Percentiles rank a stretch among this genome's conserved stretches.
These are phyloP conservation scores for Macrochelys suwanniensis DNA, from an alignment of 2,797 vertebrate genomes.

Conservation along the genomic window DNA sequence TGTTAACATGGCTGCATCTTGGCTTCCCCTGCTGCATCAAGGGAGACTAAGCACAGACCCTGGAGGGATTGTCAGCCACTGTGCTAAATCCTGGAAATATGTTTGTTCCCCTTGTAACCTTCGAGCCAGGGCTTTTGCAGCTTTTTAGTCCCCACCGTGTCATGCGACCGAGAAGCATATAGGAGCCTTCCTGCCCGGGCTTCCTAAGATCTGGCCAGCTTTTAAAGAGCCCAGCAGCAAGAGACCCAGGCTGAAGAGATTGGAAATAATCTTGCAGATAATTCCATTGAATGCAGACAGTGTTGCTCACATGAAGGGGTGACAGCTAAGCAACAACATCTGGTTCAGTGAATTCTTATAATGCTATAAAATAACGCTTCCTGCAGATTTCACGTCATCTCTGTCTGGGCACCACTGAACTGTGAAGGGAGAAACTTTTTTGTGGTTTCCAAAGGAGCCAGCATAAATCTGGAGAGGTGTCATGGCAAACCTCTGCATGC, in stretches of 20 bases:
- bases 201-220: accelerated
- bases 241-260: accelerated
- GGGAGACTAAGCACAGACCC: background rate
- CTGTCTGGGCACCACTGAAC: constrained; percentile 63
- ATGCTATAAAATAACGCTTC: constrained; percentile 67
- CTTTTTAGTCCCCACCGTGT: accelerated
- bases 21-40: background rate
- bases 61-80: accelerated
- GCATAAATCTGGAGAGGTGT: constrained; percentile 69
- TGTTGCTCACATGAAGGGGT: background rate
- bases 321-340: constrained; percentile 51
- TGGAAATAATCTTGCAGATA: background rate
- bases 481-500: constrained; percentile 32
- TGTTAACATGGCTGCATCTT: accelerated
- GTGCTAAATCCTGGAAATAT: background rate
- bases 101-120: background rate
- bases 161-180: accelerated
- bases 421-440: constrained; percentile 53
- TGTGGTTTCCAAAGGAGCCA: constrained; percentile 69
- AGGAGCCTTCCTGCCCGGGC: accelerated
- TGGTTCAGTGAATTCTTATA: constrained; percentile 67
- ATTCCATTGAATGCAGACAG: constrained; percentile 3
- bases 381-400: constrained; percentile 69
- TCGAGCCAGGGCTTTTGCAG: accelerated
- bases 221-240: background rate